Evolutionary conservation across 2,888 invertebrate genomes (phyloP).

Genomic region (Endomychus coccineus): DNA sequence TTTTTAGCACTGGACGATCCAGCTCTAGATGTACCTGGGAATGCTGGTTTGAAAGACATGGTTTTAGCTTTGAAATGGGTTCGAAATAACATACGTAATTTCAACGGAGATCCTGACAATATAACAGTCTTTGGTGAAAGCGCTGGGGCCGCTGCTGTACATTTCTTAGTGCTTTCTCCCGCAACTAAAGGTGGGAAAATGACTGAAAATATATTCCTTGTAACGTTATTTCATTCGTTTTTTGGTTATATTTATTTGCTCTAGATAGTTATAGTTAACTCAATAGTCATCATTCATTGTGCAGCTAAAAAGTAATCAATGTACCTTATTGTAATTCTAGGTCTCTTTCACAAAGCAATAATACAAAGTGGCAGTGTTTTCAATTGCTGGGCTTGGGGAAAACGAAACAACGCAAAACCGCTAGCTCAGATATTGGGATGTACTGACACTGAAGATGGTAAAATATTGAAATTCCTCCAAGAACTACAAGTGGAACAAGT

Average conservation of each 20-base stretch:
- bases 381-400: constrained; percentile 15
- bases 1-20: constrained; percentile 45
- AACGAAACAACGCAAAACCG: constrained; percentile 33
- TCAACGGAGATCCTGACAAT: constrained; percentile 30
- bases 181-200: constrained; percentile 39
- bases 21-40: constrained; percentile 46
- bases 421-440: too few species aligned
- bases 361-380: constrained; percentile 14
- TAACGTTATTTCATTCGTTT: neutral
- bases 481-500: too few species aligned
- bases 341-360: constrained; percentile 19
- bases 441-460: too few species aligned
- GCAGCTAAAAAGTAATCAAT: too few species aligned
- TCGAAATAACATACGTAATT: constrained; percentile 41
- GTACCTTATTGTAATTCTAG: too few species aligned
- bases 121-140: constrained; percentile 50
- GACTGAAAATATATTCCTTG: too few species aligned
- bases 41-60: constrained; percentile 50
- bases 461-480: too few species aligned
- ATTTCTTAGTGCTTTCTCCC: constrained; percentile 46
- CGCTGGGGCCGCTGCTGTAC: constrained; percentile 46
- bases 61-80: constrained; percentile 48
- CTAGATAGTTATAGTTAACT: too few species aligned
- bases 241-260: constrained; percentile 32
- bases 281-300: too few species aligned